Percentiles rank a stretch among this genome's conserved stretches.
Conservation (phyloP, 2,797 vertebrate species). For the Syngnathus rostellatus region DNA sequence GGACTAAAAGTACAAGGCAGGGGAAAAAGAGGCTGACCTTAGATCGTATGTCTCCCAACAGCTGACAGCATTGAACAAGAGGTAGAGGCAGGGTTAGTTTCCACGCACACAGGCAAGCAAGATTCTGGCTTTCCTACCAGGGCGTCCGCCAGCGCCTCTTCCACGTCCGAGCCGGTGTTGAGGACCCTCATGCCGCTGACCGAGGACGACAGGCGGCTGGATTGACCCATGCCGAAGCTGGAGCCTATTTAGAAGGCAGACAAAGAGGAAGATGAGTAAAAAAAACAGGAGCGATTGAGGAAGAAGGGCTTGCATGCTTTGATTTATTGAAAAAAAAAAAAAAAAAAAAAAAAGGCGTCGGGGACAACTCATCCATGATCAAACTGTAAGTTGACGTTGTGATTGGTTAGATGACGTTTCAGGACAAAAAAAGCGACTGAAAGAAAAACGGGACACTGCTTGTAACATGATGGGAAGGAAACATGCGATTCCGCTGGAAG, state of each 20-base stretch:
- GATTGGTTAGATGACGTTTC: slow-evolving; percentile 45
- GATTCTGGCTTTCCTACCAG: slow-evolving; percentile 70
- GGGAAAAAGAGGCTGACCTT: slow-evolving; percentile 77
- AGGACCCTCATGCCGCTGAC: slow-evolving; percentile 95
- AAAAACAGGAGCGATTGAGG: neutral
- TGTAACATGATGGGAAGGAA: slow-evolving; percentile 52
- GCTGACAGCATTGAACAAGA: slow-evolving; percentile 87
- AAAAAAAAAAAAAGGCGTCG: slow-evolving; percentile 4
- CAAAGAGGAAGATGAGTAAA: slow-evolving; percentile 4
- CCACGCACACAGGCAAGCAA: slow-evolving; percentile 23
- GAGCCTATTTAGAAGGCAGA: slow-evolving; percentile 61
- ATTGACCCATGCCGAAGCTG: slow-evolving; percentile 85
- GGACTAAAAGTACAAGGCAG: slow-evolving; percentile 25
- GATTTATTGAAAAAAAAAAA: neutral
- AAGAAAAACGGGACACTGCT: slow-evolving; percentile 28
- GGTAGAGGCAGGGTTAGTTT: slow-evolving; percentile 59
- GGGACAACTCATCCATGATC: slow-evolving; percentile 16
- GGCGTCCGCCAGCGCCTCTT: slow-evolving; percentile 92
- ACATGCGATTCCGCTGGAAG: slow-evolving; percentile 61
- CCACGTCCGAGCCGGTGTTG: slow-evolving; percentile 92
- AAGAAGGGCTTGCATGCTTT: slow-evolving; percentile 3
- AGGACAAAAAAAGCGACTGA: slow-evolving; percentile 34
- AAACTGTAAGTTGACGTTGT: slow-evolving; percentile 43
- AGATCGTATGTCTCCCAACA: slow-evolving; percentile 97
- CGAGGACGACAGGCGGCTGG: slow-evolving; percentile 86